Evolutionary conservation across 2,113 vertebrate genomes (phyloP).

Genomic region (Epinephelus fuscoguttatus): DNA sequence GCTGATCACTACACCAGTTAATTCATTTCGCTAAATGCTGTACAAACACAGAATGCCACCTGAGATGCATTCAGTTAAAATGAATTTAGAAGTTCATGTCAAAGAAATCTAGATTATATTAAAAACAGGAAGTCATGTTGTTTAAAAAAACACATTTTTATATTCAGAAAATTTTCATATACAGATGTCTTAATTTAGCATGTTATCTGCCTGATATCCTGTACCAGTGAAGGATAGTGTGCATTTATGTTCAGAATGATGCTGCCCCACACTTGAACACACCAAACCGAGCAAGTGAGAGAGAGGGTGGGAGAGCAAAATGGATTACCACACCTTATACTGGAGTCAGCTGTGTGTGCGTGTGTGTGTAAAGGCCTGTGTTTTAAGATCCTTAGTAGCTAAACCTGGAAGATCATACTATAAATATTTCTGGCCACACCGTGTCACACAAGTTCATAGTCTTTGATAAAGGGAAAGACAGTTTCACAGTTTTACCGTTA

Average conservation of each 20-base stretch:
- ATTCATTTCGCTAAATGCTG: background rate
- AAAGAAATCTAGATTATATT: background rate
- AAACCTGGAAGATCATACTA: background rate
- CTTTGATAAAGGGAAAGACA: background rate
- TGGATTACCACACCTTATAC: background rate
- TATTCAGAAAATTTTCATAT: background rate
- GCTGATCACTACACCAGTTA: background rate
- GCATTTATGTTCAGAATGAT: constrained; percentile 1
- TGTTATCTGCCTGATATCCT: constrained; percentile 11
- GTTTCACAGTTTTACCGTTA: background rate
- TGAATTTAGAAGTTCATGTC: no score
- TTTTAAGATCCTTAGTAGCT: background rate
- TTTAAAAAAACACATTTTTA: background rate
- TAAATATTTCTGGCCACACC: constrained; percentile 4
- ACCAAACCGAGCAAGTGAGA: background rate
- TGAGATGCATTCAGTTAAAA: background rate
- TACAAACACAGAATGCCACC: background rate
- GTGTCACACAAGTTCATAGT: background rate
- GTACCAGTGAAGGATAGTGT: background rate
- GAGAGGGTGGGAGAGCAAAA: background rate
- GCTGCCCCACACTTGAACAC: background rate
- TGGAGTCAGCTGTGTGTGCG: background rate
- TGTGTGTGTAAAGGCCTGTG: background rate
- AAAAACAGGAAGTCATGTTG: background rate
- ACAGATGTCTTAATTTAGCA: background rate